These are phyloP conservation scores for Pseudoips prasinana DNA, from an alignment of 2,888 invertebrate genomes.

Conservation along the genomic window DNA sequence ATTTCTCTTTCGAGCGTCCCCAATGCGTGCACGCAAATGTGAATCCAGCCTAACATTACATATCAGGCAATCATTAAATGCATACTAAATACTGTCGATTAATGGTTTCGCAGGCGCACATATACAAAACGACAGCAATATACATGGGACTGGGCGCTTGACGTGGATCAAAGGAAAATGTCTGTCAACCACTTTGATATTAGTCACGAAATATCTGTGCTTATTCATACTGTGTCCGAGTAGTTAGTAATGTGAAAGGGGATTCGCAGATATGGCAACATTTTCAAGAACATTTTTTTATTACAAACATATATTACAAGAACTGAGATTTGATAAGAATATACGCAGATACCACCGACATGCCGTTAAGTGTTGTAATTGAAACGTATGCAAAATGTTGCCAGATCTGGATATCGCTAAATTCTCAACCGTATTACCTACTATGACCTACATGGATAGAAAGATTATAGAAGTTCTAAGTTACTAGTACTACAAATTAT, in stretches of 20 bases:
- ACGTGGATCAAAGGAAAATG: constrained; percentile 23
- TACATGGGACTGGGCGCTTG: constrained; percentile 25
- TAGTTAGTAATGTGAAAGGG: constrained; percentile 27
- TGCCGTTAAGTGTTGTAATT: no score
- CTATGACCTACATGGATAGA: no score
- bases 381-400: no score
- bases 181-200: constrained; percentile 31
- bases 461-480: neutral
- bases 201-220: constrained; percentile 37
- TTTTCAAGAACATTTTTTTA: no score
- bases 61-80: constrained; percentile 40
- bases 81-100: constrained; percentile 41
- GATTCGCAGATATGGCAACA: constrained; percentile 3
- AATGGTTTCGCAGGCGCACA: constrained; percentile 30
- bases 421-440: no score
- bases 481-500: constrained; percentile 8
- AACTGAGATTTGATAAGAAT: no score
- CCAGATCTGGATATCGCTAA: no score
- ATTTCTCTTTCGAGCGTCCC: no score
- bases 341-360: no score
- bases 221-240: constrained; percentile 27
- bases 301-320: no score
- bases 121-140: constrained; percentile 39
- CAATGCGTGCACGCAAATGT: constrained; percentile 2
- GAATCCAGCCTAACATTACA: constrained; percentile 6